Evolutionary conservation across 2,797 vertebrate species (phyloP).

Genomic region (Helarctos malayanus): DNA sequence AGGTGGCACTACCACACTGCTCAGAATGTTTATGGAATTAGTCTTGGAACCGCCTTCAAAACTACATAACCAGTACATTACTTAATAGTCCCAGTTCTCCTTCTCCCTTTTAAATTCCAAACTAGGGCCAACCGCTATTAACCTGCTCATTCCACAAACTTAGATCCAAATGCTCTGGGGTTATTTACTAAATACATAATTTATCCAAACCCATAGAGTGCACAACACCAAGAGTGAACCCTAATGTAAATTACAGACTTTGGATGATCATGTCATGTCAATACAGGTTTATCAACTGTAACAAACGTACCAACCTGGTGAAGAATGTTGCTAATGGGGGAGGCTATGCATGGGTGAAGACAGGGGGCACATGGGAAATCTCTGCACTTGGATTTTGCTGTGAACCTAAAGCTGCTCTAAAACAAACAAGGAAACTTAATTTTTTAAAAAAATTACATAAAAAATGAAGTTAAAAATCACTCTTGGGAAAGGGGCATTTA

Average conservation of each 20-base stretch:
- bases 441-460: neutral
- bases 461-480: neutral
- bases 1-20: neutral
- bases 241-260: neutral
- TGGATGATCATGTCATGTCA: neutral
- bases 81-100: neutral
- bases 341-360: neutral
- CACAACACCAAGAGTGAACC: neutral
- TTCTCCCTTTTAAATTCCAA: conserved; percentile 31
- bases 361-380: neutral
- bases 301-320: neutral
- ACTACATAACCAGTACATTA: neutral
- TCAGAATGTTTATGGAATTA: neutral
- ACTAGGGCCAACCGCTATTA: neutral
- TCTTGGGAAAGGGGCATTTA: neutral
- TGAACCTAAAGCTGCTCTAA: neutral
- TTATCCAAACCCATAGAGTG: neutral
- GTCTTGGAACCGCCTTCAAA: neutral
- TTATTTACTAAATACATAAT: neutral
- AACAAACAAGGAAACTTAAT: neutral
- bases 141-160: conserved; percentile 35
- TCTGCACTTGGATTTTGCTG: neutral
- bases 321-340: neutral
- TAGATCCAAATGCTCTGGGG: neutral
- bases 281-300: neutral